Conservation (phyloP, 2,797 vertebrate genomes). For the Acipenser transmontanus region DNA sequence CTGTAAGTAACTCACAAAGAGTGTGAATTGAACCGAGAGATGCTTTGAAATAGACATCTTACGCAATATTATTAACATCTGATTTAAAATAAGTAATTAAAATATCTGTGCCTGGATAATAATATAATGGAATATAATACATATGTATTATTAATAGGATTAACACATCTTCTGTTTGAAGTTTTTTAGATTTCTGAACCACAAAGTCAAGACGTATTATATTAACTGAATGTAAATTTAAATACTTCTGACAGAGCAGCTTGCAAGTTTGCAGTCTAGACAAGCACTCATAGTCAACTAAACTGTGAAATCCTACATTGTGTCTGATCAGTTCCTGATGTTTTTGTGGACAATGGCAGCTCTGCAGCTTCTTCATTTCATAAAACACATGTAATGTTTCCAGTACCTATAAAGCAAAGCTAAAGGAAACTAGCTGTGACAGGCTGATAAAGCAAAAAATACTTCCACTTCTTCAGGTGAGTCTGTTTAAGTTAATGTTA, state of each 20-base stretch:
- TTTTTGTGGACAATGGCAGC: conserved; percentile 11
- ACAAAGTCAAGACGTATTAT: not conserved
- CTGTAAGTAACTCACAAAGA: too few species aligned
- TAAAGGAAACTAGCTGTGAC: conserved; percentile 31
- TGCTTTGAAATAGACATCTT: too few species aligned
- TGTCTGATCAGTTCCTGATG: conserved; percentile 7
- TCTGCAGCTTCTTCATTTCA: conserved; percentile 23
- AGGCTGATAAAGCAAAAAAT: conserved; percentile 24
- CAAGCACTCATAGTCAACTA: conserved; percentile 20
- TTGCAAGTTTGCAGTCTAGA: conserved; percentile 14
- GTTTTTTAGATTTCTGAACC: not conserved
- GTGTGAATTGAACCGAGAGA: too few species aligned
- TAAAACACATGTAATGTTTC: conserved; percentile 25
- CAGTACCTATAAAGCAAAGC: conserved; percentile 10
- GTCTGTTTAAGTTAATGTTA: conserved; percentile 31
- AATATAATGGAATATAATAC: too few species aligned
- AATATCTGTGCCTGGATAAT: too few species aligned
- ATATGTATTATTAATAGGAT: too few species aligned
- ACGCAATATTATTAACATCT: too few species aligned
- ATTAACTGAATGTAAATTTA: not conserved
- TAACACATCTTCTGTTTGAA: too few species aligned
- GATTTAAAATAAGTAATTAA: too few species aligned
- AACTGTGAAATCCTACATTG: not conserved
- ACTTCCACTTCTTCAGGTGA: conserved; percentile 31
- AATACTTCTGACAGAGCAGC: not conserved